These are phyloP conservation scores for Lethocerus indicus DNA, from an alignment of 1,140 invertebrate genomes.

Conservation along the genomic window DNA sequence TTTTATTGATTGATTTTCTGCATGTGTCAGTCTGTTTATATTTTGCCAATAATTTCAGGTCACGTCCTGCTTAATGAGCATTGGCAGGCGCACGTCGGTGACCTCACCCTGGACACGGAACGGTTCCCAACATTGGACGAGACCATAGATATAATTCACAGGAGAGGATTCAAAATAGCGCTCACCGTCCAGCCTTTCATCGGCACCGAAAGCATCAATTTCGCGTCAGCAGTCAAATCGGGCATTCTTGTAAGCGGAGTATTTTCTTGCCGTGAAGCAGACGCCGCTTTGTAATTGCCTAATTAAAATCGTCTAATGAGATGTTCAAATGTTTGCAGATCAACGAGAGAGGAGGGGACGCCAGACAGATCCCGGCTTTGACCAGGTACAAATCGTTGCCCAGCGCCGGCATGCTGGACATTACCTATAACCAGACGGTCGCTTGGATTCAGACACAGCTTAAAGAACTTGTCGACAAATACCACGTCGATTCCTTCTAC, in stretches of 20 bases:
- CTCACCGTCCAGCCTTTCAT: slow-evolving; percentile 75
- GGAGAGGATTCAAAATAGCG: slow-evolving; percentile 68
- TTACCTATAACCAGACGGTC: slow-evolving; percentile 60
- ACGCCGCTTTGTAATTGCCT: too few species aligned
- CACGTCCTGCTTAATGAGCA: slow-evolving; percentile 69
- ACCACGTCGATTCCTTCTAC: slow-evolving; percentile 76
- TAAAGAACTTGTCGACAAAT: slow-evolving; percentile 45
- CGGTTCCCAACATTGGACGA: slow-evolving; percentile 57
- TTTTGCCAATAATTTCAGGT: slow-evolving; percentile 16
- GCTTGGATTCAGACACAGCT: slow-evolving; percentile 67
- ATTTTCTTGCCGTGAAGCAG: too few species aligned
- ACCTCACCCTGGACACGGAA: slow-evolving; percentile 49
- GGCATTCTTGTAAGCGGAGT: slow-evolving; percentile 42
- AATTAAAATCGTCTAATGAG: not conserved
- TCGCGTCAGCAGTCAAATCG: slow-evolving; percentile 53
- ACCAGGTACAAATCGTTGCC: slow-evolving; percentile 47
- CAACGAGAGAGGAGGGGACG: slow-evolving; percentile 14
- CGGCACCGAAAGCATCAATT: slow-evolving; percentile 64
- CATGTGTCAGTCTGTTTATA: not conserved
- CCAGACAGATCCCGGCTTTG: slow-evolving; percentile 21
- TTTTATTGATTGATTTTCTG: not conserved
- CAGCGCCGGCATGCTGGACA: slow-evolving; percentile 65
- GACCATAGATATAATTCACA: slow-evolving; percentile 61
- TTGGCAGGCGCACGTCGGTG: slow-evolving; percentile 67
- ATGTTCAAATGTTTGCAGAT: not conserved